Conservation (phyloP, 2,888 invertebrate genomes). For the Ophioninae sp. region DNA sequence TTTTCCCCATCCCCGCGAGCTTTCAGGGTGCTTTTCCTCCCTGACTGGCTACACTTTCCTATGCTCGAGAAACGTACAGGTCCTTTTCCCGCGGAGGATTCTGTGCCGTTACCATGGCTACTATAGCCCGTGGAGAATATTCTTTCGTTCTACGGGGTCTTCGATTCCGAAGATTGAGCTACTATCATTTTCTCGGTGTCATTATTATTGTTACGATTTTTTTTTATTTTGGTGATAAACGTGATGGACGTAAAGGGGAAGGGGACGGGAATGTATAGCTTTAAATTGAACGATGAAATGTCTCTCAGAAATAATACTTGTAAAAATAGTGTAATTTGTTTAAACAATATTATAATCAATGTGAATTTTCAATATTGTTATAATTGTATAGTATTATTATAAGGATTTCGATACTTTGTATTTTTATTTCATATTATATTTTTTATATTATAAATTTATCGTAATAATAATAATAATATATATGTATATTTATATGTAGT, state of each 20-base stretch:
- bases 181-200: conserved; percentile 30
- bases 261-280: no score
- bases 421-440: no score
- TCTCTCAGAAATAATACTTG: no score
- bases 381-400: no score
- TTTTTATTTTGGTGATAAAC: background rate
- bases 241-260: background rate
- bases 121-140: conserved; percentile 68
- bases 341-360: no score
- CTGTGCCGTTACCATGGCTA: conserved; percentile 76
- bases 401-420: no score
- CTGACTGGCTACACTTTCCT: conserved; percentile 59
- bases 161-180: conserved; percentile 59
- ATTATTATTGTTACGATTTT: conserved; percentile 40
- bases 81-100: conserved; percentile 61
- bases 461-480: no score
- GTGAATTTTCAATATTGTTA: no score
- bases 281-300: no score
- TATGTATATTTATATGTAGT: no score
- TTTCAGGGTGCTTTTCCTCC: conserved; percentile 40
- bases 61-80: conserved; percentile 57
- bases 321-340: no score
- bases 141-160: conserved; percentile 55
- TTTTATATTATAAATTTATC: no score
- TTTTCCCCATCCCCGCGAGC: conserved; percentile 14